Evolutionary conservation across 2,113 vertebrate genomes (phyloP), one percentile per base, ranked within the genome.

Genomic region (Cinclus mexicanus): DNA sequence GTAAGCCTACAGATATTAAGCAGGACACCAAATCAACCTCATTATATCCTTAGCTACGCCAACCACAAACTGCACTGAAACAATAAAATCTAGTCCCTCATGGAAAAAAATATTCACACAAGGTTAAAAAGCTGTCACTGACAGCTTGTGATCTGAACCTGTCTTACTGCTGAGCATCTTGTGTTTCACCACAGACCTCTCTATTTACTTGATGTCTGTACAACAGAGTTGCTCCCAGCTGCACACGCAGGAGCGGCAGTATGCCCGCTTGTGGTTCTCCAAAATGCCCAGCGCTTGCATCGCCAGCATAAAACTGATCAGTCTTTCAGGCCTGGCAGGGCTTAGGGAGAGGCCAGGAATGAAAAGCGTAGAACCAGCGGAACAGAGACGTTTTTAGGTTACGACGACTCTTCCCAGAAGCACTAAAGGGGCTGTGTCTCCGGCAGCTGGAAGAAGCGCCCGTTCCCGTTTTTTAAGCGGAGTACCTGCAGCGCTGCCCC

Each of bases 1-100:
- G 19, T 3, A 57, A 59, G 7, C 9, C 14, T 23, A 18, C 0
- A 81, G 14, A 42, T 59, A 65, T 0, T 1, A 20, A 53, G 31
- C 17, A 82, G 64, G 39, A n/a, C 13, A 31, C 10, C 25, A 52
- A 70, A 49, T 39, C 12, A 35, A 53, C 15, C 10, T 60, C 41
- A 47, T 25, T 44, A 20, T 13, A 37, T 18, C 41, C 31, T 18
- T 9, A 5, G 41, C 42, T 56, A 70, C 1, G 2, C 12, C 41
- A 70, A 23, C 10, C 25, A 25, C 47, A 74, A 74, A 23, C 18
- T 14, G 11, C 24, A 35, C 0, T 9, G 14, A 55, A 71, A 76
- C 31, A 46, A 22, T n/a, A 59, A 59, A 59, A 70, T 2, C 1
- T 3, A 8, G 29, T 33, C 18, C 22, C 33, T 33, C 25, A 29